Evolutionary conservation across 1,140 invertebrate genomes (phyloP), one percentile per base, ranked within the genome.

Genomic region (Sitophilus oryzae): DNA sequence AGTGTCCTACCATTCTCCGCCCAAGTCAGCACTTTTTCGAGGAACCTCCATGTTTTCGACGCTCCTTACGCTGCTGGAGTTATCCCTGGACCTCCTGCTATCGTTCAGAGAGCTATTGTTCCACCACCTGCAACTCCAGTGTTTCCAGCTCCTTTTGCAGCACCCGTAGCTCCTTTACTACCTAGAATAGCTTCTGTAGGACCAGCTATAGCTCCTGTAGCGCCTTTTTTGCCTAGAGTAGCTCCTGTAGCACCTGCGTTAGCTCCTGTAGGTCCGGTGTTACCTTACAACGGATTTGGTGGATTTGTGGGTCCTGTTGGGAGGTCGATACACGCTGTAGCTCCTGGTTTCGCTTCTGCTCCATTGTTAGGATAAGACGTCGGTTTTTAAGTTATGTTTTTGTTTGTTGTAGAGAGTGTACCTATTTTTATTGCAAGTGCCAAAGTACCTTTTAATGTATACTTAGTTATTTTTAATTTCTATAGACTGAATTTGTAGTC

Each of bases 41-140:
- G 25, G 44, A 61, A 61, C 22, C 44, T 64, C 1, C 56, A 62
- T 18, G 60, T 64, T 8, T 62, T 52, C 15, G 54, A 61, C 16
- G 62, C 62, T 18, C 62, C 62, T 4, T 64, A 59, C 23, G 61
- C 61, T n/a, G 61, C 61, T 5, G 61, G 61, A 20, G 59, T 61
- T 19, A 5, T 60, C 30, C 49, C 56, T 19, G 49, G 52, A 15
- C 50, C 62, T 21, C 49, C 53, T 5, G 48, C 49, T 6, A 56
- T 58, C 18, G 40, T 58, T n/a, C 38, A 50, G 22, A 57, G 51
- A 18, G 49, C 37, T n/a, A 14, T 57, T 30, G 22, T 41, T 5
- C 47, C 45, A 4, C 48, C 50, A 14, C 53, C 57, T 21, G 47
- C 23, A 20, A 34, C 23, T 19, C 45, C 49, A 8, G 8, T 52